Base-by-base conservation (phyloP, 2,888 invertebrate genomes). In the Odontocolon sp. region DNA sequence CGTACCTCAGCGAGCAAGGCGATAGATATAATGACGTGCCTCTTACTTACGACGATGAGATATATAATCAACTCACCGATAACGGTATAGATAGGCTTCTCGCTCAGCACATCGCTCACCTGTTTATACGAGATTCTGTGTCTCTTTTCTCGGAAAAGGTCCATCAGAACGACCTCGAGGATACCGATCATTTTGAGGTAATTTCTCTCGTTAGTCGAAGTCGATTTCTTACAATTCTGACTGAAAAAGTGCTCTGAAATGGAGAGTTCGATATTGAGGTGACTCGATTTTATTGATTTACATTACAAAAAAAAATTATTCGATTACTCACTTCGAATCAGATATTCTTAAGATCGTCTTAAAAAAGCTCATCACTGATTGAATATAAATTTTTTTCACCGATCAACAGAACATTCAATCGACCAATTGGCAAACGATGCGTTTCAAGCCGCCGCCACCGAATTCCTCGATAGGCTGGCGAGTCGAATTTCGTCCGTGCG, bases 381-480 rank as follows among this genome's bases (percentile, higher is more conserved):
- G n/a, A n/a, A n/a, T n/a, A n/a, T n/a, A n/a, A n/a, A 18, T 31
- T 47, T 9, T 50, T 70, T 64, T 9, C 40, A 5, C 26, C 26
- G 68, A 38, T 67, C 89, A 90, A 2, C 90, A 97, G 96, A 99
- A 99, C 90, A 98, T 99, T 83, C 99, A 99, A 90, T 99, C 99
- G 0, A 99, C 99, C 26, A 99, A 99, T 92, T 99, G 99, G 99
- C 99, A 99, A 92, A 98, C 98, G 31, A 98, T 99, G 98, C 93
- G 98, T 40, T 99, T 99, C 92, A 99, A 99, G 92, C 99, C 99
- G 28, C 99, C 99, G 45, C 98, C 98, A 21, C 97, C 98, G 0
- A 95, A 98, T 90, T 97, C 98, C 5, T 93, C 96, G 57, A 99
- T 99, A 86, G 99, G 99, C 36, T 99, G 99, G 99, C 94, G 99